Evolutionary conservation across 1,140 invertebrate genomes (phyloP).

Genomic region (Drosophila repleta): DNA sequence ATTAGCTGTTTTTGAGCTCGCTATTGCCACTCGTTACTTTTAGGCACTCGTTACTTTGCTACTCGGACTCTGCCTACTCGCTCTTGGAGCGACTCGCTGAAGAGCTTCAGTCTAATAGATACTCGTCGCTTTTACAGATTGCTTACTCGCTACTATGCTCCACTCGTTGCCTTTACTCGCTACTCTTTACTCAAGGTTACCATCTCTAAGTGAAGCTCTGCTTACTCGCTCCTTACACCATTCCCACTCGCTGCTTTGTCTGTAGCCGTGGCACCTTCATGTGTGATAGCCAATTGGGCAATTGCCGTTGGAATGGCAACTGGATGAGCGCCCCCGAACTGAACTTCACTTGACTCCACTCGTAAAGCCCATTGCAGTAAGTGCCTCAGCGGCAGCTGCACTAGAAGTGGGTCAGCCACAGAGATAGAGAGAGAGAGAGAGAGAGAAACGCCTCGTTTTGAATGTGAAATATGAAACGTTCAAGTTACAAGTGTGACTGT

Average conservation of each 20-base stretch:
- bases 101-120: background rate
- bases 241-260: too few species aligned
- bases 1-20: too few species aligned
- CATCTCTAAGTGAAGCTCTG: too few species aligned
- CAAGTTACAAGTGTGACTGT: constrained; percentile 15
- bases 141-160: too few species aligned
- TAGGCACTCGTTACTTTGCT: too few species aligned
- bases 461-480: constrained; percentile 61
- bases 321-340: constrained; percentile 19
- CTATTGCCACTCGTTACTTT: too few species aligned
- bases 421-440: background rate
- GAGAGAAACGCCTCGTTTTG: constrained; percentile 20
- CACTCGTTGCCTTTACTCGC: too few species aligned
- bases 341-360: constrained; percentile 1
- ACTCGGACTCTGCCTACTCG: too few species aligned
- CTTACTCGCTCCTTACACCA: too few species aligned
- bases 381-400: constrained; percentile 4
- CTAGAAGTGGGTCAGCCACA: constrained; percentile 13
- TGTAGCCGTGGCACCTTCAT: too few species aligned
- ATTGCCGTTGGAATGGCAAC: constrained; percentile 36
- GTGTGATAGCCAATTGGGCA: constrained; percentile 1
- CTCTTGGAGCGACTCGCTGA: too few species aligned
- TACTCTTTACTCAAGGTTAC: too few species aligned
- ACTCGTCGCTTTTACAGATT: constrained; percentile 5
- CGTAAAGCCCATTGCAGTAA: background rate